These are phyloP conservation scores for Alosa alosa DNA, from an alignment of 2,113 vertebrate genomes.

Conservation along the genomic window DNA sequence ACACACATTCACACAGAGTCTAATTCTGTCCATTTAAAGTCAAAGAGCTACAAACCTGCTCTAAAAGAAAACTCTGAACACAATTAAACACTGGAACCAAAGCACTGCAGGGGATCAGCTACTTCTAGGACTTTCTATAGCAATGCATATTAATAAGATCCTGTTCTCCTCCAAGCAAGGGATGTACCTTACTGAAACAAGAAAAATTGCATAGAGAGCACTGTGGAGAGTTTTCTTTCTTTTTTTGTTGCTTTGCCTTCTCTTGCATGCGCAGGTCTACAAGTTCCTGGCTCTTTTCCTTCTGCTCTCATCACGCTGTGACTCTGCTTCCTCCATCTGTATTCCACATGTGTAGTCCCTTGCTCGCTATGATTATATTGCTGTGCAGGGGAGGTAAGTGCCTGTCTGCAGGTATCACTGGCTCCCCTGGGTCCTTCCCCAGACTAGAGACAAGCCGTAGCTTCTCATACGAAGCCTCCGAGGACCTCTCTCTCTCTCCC, in stretches of 20 bases:
- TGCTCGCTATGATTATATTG: constrained; percentile 55
- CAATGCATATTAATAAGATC: constrained; percentile 17
- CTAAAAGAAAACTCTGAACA: background rate
- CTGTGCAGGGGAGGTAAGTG: constrained; percentile 57
- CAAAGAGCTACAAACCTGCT: background rate
- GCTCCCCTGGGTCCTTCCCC: background rate
- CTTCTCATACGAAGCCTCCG: background rate
- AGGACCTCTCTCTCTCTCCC: background rate
- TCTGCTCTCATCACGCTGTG: constrained; percentile 27
- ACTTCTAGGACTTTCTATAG: constrained; percentile 5
- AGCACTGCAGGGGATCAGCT: background rate
- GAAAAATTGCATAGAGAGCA: background rate
- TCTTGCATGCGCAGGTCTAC: background rate
- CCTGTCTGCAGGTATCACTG: constrained; percentile 53
- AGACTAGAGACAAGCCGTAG: constrained; percentile 1
- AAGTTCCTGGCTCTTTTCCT: constrained; percentile 27
- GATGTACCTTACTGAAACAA: background rate
- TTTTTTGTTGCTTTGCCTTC: background rate
- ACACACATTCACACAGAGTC: background rate
- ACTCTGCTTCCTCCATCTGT: constrained; percentile 52
- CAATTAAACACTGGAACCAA: background rate
- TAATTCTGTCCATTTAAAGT: background rate
- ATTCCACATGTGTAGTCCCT: constrained; percentile 45
- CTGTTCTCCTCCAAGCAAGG: constrained; percentile 8
- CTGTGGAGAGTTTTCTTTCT: background rate